A percentile compares a stretch with the other conserved stretches of the same genome.
Evolutionary conservation across 2,113 vertebrate genomes (phyloP).

Genomic region (Turdus rufiventris): DNA sequence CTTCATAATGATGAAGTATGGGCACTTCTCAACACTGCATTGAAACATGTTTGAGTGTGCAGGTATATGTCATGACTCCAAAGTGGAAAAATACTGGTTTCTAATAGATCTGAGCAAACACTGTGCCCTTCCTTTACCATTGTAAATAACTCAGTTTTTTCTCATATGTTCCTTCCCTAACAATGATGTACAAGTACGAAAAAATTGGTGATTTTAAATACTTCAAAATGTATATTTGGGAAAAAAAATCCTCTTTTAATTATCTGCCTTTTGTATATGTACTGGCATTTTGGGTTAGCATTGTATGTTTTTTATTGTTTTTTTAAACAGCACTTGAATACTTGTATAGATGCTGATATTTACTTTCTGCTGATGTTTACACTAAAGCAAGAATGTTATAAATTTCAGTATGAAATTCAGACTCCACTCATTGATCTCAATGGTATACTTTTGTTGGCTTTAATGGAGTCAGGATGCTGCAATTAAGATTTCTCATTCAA

Average conservation of each 20-base stretch:
- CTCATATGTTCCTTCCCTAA: not conserved
- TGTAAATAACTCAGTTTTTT: not conserved
- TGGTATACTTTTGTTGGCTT: not conserved
- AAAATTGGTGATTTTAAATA: constrained; percentile 10
- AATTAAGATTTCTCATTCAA: constrained; percentile 38
- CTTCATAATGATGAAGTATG: not conserved
- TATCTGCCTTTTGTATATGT: constrained; percentile 34
- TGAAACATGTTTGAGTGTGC: not conserved
- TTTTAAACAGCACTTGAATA: constrained; percentile 68
- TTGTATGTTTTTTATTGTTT: constrained; percentile 47
- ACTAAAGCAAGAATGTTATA: constrained; percentile 52
- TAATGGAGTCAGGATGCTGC: constrained; percentile 57
- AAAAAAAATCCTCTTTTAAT: constrained; percentile 27
- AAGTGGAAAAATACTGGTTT: not conserved
- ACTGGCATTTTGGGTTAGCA: constrained; percentile 45
- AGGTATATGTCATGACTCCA: not conserved
- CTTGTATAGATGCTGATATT: constrained; percentile 50
- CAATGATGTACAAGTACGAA: not conserved
- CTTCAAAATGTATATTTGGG: constrained; percentile 41
- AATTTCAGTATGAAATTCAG: constrained; percentile 33
- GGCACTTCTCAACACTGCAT: not conserved
- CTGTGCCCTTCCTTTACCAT: constrained; percentile 28
- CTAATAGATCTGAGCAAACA: constrained; percentile 10
- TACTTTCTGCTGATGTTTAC: constrained; percentile 63
- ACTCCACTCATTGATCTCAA: not conserved